Evolutionary conservation across 2,888 invertebrate genomes (phyloP), one percentile per base, ranked within the genome.

Genomic region (Gymnocheta viridis): DNA sequence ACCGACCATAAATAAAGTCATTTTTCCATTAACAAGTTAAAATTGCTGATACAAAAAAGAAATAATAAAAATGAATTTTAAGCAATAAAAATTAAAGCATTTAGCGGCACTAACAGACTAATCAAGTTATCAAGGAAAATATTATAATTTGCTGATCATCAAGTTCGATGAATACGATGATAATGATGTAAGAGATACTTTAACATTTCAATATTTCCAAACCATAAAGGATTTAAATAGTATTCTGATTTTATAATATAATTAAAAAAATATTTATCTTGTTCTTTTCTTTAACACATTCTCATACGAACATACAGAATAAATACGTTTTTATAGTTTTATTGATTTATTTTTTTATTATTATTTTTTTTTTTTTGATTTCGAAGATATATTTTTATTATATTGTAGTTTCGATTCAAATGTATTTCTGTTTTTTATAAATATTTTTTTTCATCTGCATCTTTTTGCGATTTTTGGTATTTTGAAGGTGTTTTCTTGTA

Each of bases 401-500:
- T 56, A n/a, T 6, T 67, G 14, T 29, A 22, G 4, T 62, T 60
- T n/a, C 19, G 41, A 14, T 38, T 54, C 22, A 24, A 60, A 47
- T 19, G 27, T 64, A 49, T 32, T 79, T 74, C 44, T 60, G 3
- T 69, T 74, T 60, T 49, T 38, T 60, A 29, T 64, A 41, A 19
- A 64, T 49, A 56, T 69, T 73, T 64, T 69, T 38, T 41, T 67
- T 56, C 62, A 41, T 44, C 9, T n/a, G 10, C 10, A 62, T 27
- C 2, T 27, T 62, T 62, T 62, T 44, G 24, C 6, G 41, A 44
- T 62, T 73, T 81, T 81, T 84, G 84, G 81, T 78, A 84, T 84
- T 84, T 74, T 78, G 81, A 81, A 84, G 84, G 84, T 84, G 84
- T 84, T 84, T 84, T 84, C 77, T 84, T 84, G 77, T 72, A 73